These are phyloP conservation scores for Melanchra persicariae DNA, from an alignment of 2,888 invertebrate genomes.

Conservation along the genomic window DNA sequence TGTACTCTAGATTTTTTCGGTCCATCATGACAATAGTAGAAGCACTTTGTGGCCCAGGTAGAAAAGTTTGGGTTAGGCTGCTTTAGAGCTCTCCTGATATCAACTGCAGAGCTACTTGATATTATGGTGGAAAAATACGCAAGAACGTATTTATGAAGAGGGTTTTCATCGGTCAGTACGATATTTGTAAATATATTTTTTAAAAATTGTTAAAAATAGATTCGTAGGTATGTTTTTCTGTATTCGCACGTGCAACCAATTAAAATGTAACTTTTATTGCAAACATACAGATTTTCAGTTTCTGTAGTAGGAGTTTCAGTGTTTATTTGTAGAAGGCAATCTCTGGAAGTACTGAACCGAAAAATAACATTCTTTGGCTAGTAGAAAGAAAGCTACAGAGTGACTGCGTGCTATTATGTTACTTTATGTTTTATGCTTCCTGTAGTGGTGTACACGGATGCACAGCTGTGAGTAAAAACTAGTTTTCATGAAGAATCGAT, in stretches of 20 bases:
- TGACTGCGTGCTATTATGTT: too few species aligned
- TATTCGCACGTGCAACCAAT: background rate
- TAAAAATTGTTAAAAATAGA: background rate
- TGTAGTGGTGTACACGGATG: background rate
- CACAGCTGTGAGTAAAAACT: too few species aligned
- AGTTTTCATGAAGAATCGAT: too few species aligned
- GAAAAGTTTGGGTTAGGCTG: background rate
- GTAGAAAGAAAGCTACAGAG: background rate
- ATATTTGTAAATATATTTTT: background rate
- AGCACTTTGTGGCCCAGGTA: too few species aligned
- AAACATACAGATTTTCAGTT: background rate
- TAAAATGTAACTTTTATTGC: background rate
- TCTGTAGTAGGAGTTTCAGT: background rate
- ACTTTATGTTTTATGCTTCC: background rate
- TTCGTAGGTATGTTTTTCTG: too few species aligned
- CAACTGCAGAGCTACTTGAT: slow-evolving; percentile 2
- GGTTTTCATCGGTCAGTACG: background rate
- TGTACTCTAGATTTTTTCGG: too few species aligned
- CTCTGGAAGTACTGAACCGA: background rate
- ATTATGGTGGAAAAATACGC: slow-evolving; percentile 3
- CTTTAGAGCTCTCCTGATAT: slow-evolving; percentile 26
- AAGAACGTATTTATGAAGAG: background rate
- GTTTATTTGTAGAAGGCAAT: background rate
- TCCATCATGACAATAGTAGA: too few species aligned
- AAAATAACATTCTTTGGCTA: background rate